Evolutionary conservation across 2,797 vertebrate species (phyloP).

Genomic region (Zonotrichia albicollis): DNA sequence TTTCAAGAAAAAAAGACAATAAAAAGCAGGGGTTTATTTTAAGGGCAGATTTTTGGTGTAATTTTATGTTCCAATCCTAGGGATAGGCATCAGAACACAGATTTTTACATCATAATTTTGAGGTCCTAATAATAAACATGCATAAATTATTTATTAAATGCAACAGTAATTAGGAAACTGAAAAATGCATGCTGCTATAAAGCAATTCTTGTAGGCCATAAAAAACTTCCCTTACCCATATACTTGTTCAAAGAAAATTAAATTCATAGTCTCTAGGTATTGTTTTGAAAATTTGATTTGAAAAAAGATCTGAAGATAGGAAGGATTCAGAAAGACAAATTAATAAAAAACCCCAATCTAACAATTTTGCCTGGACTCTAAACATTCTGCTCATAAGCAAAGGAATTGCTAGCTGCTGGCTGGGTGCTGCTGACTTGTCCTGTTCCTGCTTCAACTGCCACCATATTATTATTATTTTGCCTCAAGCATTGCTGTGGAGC

Average conservation of each 20-base stretch:
- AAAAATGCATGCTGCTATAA: neutral
- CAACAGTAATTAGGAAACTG: neutral
- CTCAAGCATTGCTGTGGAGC: constrained; percentile 37
- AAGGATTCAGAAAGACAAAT: neutral
- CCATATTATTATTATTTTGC: constrained; percentile 47
- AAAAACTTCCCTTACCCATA: neutral
- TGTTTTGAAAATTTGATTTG: neutral
- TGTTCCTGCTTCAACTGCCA: constrained; percentile 44
- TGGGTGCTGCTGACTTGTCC: constrained; percentile 25
- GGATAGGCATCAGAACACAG: neutral
- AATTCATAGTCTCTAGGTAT: neutral
- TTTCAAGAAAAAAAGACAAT: neutral
- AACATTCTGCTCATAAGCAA: neutral
- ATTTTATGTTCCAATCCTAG: neutral
- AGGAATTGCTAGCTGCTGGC: neutral
- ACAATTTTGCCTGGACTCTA: neutral
- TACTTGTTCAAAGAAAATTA: neutral
- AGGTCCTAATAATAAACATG: neutral
- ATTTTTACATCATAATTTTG: neutral
- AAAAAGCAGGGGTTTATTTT: neutral
- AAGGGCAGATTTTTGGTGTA: neutral
- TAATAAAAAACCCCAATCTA: neutral
- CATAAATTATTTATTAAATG: neutral
- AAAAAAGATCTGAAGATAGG: neutral
- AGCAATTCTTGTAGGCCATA: neutral